Evolutionary conservation across 2,888 invertebrate species (phyloP).

Genomic region (Rotaria magnacalcarata): DNA sequence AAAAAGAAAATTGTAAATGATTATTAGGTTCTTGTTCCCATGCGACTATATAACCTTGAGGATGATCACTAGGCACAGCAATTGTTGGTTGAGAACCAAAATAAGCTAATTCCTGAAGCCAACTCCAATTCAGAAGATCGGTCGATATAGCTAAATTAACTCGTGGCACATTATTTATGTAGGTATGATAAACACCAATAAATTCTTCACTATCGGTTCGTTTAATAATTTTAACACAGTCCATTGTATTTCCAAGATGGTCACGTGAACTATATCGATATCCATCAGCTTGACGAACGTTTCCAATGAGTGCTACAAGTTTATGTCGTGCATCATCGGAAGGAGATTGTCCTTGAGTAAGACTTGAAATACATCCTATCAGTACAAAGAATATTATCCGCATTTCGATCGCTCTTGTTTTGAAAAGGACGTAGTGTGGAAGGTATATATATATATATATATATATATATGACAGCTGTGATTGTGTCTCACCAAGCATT

Average conservation of each 20-base stretch:
- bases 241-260: conserved; percentile 13
- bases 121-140: neutral
- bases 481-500: neutral
- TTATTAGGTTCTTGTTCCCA: conserved; percentile 29
- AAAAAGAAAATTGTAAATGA: conserved; percentile 15
- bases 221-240: conserved; percentile 30
- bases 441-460: neutral
- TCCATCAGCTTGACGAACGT: neutral
- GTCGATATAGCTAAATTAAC: neutral
- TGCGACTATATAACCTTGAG: neutral
- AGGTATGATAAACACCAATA: conserved; percentile 24
- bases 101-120: conserved; percentile 3
- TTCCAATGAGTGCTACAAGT: neutral
- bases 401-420: neutral
- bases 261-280: neutral
- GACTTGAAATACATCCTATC: neutral
- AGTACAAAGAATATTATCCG: neutral
- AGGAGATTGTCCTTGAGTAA: neutral
- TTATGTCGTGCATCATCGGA: neutral
- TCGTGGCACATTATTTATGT: neutral
- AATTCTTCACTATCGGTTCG: neutral
- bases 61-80: neutral
- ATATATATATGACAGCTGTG: neutral
- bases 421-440: neutral
- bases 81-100: conserved; percentile 10